These are phyloP conservation scores for Drosophila parvula DNA, from an alignment of 1,140 invertebrate genomes.

Conservation along the genomic window DNA sequence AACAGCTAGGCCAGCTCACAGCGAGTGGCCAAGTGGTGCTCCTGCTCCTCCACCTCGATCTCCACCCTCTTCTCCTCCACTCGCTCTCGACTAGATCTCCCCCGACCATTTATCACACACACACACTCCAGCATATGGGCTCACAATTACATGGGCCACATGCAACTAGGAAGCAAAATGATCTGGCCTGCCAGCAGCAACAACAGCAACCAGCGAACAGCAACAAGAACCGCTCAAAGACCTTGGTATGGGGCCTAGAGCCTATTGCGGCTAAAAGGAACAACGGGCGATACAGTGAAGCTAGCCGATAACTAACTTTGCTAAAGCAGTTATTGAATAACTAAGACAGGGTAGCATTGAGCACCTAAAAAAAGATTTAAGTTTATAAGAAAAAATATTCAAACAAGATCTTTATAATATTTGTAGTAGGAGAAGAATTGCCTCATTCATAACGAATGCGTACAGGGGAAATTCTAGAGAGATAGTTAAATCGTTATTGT, in stretches of 20 bases:
- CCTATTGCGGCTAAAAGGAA: slow-evolving; percentile 17
- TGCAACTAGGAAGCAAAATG: slow-evolving; percentile 81
- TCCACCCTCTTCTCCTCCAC: background rate
- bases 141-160: slow-evolving; percentile 64
- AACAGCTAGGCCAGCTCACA: slow-evolving; percentile 61
- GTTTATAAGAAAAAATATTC: too few relatives aligned
- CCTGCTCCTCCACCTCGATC: slow-evolving; percentile 29
- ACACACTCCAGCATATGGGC: slow-evolving; percentile 43
- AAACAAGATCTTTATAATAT: background rate
- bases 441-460: too few relatives aligned
- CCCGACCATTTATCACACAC: slow-evolving; percentile 43
- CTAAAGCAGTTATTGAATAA: too few relatives aligned
- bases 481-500: too few relatives aligned
- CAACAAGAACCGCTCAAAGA: slow-evolving; percentile 57
- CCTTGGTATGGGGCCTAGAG: slow-evolving; percentile 72
- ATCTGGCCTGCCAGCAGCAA: slow-evolving; percentile 74
- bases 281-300: slow-evolving; percentile 34
- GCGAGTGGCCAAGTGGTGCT: slow-evolving; percentile 38
- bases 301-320: too few relatives aligned
- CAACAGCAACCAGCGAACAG: slow-evolving; percentile 35
- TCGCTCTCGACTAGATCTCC: slow-evolving; percentile 10
- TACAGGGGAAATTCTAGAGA: too few relatives aligned
- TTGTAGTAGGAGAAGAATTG: too few relatives aligned
- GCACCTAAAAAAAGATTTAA: background rate
- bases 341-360: too few relatives aligned